Evolutionary conservation across 2,113 vertebrate genomes (phyloP).

Genomic region (Lasiurus cinereus): DNA sequence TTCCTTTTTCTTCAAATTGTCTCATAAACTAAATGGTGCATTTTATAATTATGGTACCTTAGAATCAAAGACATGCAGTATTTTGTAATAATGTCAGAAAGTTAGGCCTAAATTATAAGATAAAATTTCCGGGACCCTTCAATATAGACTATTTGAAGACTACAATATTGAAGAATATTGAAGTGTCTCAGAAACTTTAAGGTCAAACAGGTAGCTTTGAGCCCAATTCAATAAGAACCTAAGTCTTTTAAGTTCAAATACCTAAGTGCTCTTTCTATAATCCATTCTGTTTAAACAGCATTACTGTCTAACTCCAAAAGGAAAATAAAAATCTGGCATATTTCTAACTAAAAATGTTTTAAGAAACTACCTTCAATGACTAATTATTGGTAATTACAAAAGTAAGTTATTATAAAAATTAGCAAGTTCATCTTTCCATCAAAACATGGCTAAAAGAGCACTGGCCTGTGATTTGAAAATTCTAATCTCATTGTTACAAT

Average conservation of each 20-base stretch:
- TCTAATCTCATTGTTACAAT: background rate
- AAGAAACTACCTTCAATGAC: background rate
- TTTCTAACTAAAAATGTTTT: background rate
- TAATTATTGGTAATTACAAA: background rate
- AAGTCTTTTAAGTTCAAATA: background rate
- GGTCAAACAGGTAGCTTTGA: background rate
- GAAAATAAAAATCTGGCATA: background rate
- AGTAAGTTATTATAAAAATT: background rate
- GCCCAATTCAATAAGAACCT: background rate
- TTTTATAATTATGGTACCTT: background rate
- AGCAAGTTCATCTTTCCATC: background rate
- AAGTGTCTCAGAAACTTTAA: background rate
- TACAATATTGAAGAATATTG: background rate
- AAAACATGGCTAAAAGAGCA: background rate
- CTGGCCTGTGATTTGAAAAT: background rate
- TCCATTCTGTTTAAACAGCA: background rate
- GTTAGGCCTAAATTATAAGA: background rate
- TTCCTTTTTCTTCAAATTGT: conserved; percentile 5
- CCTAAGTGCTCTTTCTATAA: background rate
- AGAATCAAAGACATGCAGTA: background rate
- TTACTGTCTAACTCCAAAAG: background rate
- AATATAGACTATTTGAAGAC: conserved; percentile 4
- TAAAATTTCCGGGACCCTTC: conserved; percentile 13
- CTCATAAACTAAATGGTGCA: conserved; percentile 12
- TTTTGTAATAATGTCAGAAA: conserved; percentile 40